Evolutionary conservation across 1,140 invertebrate genomes (phyloP), one percentile per base, ranked within the genome.

Genomic region (Gonioctena quinquepunctata): DNA sequence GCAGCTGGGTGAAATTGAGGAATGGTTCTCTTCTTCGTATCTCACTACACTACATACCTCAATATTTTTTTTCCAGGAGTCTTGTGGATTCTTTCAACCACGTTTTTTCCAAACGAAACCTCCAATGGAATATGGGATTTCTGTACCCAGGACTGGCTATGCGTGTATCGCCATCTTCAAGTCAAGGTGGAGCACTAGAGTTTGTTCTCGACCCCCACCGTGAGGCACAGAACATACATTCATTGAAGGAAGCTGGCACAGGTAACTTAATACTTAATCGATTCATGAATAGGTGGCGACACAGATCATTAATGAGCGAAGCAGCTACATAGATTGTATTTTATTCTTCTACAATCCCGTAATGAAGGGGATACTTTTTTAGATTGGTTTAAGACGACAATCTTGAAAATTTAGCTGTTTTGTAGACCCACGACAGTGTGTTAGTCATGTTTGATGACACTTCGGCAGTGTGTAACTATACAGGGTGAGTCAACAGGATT

Each of bases 91-190:
- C 91, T n/a, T 88, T 91, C 0, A 88, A 90, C 13, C 87, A 88
- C 52, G 80, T 92, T 13, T 88, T 93, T 75, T 89, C 90, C 19
- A 87, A 88, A 66, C 85, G 92, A n/a, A 89, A 88, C 27, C 76
- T 93, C 59, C 89, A 88, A 73, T 93, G 90, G 90, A 90, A 92
- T 67, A 84, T 93, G 77, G 86, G 89, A 67, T 85, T 79, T 6
- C 25, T 93, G 1, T 91, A 92, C 81, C 91, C 92, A 0, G 92
- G 92, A 3, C 75, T 93, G 5, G 85, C 87, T 49, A 89, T 93
- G 85, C 87, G 87, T 61, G 88, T 92, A 50, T 90, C 90, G 6
- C 91, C 92, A 26, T 88, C 85, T 62, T 70, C 86, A 1, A 83
- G 89, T 83, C 79, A 86, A 71, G 75, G 71, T 69, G 91, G 91